phyloP scores from a whole-genome alignment of 2,888 invertebrate species.

The Orthonevra nobilis region DNA sequence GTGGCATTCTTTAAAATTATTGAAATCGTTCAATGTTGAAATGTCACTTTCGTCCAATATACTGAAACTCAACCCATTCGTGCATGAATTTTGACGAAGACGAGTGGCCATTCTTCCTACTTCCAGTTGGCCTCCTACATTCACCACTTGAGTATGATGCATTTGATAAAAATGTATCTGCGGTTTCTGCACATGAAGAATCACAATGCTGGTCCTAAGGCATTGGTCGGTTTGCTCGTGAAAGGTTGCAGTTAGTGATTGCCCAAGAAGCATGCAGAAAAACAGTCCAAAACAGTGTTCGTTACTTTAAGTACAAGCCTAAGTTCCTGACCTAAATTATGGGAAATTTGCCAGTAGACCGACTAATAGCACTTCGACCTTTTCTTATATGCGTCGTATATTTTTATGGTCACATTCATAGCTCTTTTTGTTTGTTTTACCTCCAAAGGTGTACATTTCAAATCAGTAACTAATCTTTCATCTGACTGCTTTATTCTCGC shows the following conservation, averaged over 20 bases:
- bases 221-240: constrained; percentile 1
- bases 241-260: constrained; percentile 32
- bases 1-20: constrained; percentile 19
- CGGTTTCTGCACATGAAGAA: too few relatives aligned
- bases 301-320: constrained; percentile 47
- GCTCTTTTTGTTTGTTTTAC: constrained; percentile 44
- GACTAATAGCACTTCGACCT: not conserved
- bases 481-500: constrained; percentile 61
- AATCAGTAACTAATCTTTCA: constrained; percentile 62
- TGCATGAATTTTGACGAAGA: constrained; percentile 17
- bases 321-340: constrained; percentile 41
- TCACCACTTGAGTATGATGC: constrained; percentile 36
- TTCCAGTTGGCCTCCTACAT: constrained; percentile 32
- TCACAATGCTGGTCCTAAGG: constrained; percentile 21
- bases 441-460: constrained; percentile 59
- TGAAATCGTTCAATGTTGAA: constrained; percentile 30
- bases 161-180: constrained; percentile 26
- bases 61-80: constrained; percentile 36
- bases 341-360: constrained; percentile 32
- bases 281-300: not conserved
- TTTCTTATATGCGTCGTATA: constrained; percentile 24
- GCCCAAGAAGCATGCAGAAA: constrained; percentile 38
- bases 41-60: not conserved
- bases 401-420: too few relatives aligned
- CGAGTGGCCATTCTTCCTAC: constrained; percentile 13